Conservation (phyloP, 2,888 invertebrate species). For the Coleophora deauratella region DNA sequence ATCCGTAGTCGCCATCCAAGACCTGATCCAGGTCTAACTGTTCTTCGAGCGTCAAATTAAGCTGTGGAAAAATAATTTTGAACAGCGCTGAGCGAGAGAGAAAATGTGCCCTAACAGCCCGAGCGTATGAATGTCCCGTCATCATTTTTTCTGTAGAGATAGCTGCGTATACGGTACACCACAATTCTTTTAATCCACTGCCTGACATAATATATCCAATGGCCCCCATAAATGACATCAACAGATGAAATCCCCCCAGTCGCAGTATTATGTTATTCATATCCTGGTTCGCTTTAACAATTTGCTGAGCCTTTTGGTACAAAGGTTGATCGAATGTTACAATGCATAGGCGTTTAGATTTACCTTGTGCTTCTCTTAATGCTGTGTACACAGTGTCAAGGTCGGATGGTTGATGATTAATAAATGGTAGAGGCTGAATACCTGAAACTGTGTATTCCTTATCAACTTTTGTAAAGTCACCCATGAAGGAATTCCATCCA, state of each 20-base stretch:
- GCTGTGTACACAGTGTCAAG: neutral
- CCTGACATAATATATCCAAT: slow-evolving; percentile 36
- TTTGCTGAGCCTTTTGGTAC: slow-evolving; percentile 30
- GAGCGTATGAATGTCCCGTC: slow-evolving; percentile 28
- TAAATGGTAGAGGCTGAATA: neutral
- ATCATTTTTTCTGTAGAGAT: slow-evolving; percentile 32
- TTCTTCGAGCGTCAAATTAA: neutral
- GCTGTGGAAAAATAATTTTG: neutral
- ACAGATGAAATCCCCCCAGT: slow-evolving; percentile 38
- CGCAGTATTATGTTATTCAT: slow-evolving; percentile 20
- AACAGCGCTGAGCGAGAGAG: slow-evolving; percentile 24
- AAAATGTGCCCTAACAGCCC: slow-evolving; percentile 31
- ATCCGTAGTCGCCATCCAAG: no score
- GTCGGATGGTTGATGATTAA: neutral
- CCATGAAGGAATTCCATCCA: neutral
- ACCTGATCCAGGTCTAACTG: no score
- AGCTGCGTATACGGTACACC: slow-evolving; percentile 20
- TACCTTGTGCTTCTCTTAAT: neutral
- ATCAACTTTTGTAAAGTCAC: neutral
- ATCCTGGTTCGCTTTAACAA: slow-evolving; percentile 18
- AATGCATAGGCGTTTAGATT: slow-evolving; percentile 11
- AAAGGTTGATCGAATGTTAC: slow-evolving; percentile 34
- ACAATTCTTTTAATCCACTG: slow-evolving; percentile 23
- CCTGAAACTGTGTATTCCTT: neutral
- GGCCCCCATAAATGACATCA: slow-evolving; percentile 28